These are phyloP conservation scores for Thereva unica DNA, from an alignment of 2,888 invertebrate genomes.

Conservation along the genomic window DNA sequence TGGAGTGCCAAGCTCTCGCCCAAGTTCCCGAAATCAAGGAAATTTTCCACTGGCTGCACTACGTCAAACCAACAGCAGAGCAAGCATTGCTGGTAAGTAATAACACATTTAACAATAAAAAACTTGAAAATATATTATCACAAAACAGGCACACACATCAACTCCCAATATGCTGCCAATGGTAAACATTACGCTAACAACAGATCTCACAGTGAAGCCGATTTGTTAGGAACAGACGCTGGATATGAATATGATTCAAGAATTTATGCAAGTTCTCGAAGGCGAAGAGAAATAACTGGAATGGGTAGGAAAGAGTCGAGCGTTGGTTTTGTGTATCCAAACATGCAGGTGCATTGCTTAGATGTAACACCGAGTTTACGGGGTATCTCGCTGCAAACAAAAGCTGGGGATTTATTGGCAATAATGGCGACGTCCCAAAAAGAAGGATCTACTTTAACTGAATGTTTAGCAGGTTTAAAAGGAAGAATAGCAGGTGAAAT, in stretches of 20 bases:
- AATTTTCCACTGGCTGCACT: constrained; percentile 68
- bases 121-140: not conserved
- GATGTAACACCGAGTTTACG: constrained; percentile 79
- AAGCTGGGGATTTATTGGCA: constrained; percentile 88
- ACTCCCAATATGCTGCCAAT: constrained; percentile 51
- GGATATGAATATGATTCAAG: constrained; percentile 55
- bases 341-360: constrained; percentile 64
- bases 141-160: constrained; percentile 52
- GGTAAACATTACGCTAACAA: constrained; percentile 57
- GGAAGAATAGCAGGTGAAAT: constrained; percentile 76
- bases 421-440: constrained; percentile 86
- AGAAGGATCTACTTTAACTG: constrained; percentile 84
- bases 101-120: not conserved
- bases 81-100: constrained; percentile 58
- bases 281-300: constrained; percentile 40
- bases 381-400: constrained; percentile 80
- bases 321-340: constrained; percentile 57
- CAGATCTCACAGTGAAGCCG: constrained; percentile 85
- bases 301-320: constrained; percentile 53
- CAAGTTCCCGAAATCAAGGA: constrained; percentile 55
- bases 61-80: constrained; percentile 70
- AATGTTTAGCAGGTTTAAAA: constrained; percentile 78
- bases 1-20: constrained; percentile 54
- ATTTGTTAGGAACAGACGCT: constrained; percentile 69
- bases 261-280: constrained; percentile 47